These are phyloP conservation scores for Caenorhabditis panamensis DNA, from an alignment of 2,888 invertebrate species.

Conservation along the genomic window DNA sequence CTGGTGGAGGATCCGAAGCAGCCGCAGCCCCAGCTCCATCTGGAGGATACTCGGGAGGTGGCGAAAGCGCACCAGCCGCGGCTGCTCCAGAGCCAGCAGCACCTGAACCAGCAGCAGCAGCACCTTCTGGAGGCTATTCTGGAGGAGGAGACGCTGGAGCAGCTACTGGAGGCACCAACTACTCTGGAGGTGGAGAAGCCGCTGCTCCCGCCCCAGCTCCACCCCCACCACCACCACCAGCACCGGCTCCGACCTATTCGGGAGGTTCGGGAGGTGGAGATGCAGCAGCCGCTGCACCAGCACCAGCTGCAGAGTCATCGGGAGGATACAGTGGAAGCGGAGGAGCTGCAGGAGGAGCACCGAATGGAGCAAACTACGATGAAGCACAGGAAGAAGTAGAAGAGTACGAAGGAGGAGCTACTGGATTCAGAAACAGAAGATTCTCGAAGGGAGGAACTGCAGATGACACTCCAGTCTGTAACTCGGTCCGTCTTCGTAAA, in stretches of 20 bases:
- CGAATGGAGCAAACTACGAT: conserved; percentile 67
- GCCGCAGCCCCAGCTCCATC: conserved; percentile 47
- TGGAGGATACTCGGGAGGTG: conserved; percentile 46
- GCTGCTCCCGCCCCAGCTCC: conserved; percentile 33
- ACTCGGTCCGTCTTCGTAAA: conserved; percentile 62
- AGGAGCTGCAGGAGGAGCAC: conserved; percentile 50
- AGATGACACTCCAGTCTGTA: conserved; percentile 60
- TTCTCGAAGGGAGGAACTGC: conserved; percentile 61
- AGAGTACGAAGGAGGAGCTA: conserved; percentile 62
- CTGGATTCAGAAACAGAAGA: conserved; percentile 66
- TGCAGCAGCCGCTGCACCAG: conserved; percentile 33
- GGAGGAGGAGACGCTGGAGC: conserved; percentile 51
- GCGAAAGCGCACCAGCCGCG: not conserved
- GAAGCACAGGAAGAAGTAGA: conserved; percentile 63
- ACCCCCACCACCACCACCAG: conserved; percentile 57
- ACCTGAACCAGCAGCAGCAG: conserved; percentile 41
- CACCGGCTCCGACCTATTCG: conserved; percentile 55
- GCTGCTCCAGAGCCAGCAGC: not conserved
- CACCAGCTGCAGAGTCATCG: conserved; percentile 27
- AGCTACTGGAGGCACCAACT: conserved; percentile 58
- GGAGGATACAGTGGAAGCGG: conserved; percentile 34
- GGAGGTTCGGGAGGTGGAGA: conserved; percentile 64
- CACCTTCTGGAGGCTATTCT: conserved; percentile 54
- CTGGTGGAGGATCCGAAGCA: conserved; percentile 24
- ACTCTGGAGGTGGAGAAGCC: conserved; percentile 50